Percentiles rank a stretch among this genome's conserved stretches.
These are phyloP conservation scores for Varanus salvator DNA, from an alignment of 2,113 vertebrate species.

Conservation along the genomic window DNA sequence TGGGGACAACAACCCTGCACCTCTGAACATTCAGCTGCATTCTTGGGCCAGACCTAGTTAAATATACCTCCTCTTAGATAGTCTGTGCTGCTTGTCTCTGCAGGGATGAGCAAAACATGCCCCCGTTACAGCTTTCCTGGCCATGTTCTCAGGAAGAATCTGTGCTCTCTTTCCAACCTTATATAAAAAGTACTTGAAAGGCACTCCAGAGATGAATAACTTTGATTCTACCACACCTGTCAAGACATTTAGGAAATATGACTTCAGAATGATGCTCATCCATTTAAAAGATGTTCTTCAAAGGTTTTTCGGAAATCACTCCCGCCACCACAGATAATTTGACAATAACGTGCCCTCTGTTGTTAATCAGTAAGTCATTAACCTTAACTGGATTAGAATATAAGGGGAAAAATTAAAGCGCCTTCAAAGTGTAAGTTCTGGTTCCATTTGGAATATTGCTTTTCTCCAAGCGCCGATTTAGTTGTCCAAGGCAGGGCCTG, in stretches of 20 bases:
- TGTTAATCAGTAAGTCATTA: constrained; percentile 47
- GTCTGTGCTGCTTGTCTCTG: background rate
- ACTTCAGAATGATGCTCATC: constrained; percentile 24
- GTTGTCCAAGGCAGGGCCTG: background rate
- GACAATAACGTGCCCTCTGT: constrained; percentile 35
- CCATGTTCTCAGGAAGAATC: background rate
- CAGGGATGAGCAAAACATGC: background rate
- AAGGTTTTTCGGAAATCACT: constrained; percentile 25
- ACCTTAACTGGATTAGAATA: constrained; percentile 40
- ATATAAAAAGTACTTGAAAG: constrained; percentile 3
- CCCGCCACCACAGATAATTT: background rate
- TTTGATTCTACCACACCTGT: constrained; percentile 19
- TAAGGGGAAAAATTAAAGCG: constrained; percentile 36
- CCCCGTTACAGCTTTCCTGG: background rate
- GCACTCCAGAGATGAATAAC: constrained; percentile 28
- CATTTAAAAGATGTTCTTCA: constrained; percentile 30
- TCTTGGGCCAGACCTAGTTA: background rate
- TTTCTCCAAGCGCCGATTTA: background rate
- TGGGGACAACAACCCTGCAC: too few species aligned
- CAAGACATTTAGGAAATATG: constrained; percentile 32
- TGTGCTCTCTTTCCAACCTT: background rate
- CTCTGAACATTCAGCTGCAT: background rate
- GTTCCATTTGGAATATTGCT: background rate
- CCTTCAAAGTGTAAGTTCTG: constrained; percentile 18
- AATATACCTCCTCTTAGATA: background rate